These are phyloP conservation scores for Xiphophorus birchmanni DNA, from an alignment of 2,797 vertebrate genomes.

Conservation along the genomic window DNA sequence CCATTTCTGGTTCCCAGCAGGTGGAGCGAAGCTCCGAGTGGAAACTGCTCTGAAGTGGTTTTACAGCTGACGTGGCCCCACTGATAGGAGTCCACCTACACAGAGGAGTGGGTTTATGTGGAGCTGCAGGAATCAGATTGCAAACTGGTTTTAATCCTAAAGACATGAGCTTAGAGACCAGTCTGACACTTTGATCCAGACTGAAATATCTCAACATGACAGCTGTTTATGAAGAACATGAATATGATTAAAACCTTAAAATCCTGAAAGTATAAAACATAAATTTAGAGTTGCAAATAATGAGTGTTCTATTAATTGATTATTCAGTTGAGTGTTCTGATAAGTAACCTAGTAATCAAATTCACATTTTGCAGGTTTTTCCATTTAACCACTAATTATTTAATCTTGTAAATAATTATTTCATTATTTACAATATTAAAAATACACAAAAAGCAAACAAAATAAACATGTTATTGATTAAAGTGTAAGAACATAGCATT, in stretches of 20 bases:
- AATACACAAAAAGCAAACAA: too few species aligned
- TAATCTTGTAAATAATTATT: too few species aligned
- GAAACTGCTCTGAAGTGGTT: conserved; percentile 39
- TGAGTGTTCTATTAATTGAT: too few species aligned
- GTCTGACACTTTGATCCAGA: background rate
- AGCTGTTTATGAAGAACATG: background rate
- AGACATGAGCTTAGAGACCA: background rate
- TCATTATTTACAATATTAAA: too few species aligned
- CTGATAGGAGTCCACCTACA: conserved; percentile 27
- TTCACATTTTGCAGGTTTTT: too few species aligned
- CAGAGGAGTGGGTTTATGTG: conserved; percentile 3
- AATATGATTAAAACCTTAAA: background rate
- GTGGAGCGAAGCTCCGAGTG: conserved; percentile 14
- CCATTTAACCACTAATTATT: too few species aligned
- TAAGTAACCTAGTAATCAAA: too few species aligned
- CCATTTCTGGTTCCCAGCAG: conserved; percentile 34
- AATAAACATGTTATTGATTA: too few species aligned
- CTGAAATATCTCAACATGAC: background rate
- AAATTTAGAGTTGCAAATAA: background rate
- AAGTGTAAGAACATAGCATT: too few species aligned
- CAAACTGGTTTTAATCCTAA: conserved; percentile 18
- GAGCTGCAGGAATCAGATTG: conserved; percentile 7
- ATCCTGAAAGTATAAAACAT: background rate
- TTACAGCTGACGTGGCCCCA: conserved; percentile 34
- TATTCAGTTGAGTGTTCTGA: too few species aligned